A percentile compares a stretch with the other conserved stretches of the same genome.
Evolutionary conservation across 37 sponge, comb jelly and placozoan species (phyloP).

Genomic region (Spongilla lacustris): DNA sequence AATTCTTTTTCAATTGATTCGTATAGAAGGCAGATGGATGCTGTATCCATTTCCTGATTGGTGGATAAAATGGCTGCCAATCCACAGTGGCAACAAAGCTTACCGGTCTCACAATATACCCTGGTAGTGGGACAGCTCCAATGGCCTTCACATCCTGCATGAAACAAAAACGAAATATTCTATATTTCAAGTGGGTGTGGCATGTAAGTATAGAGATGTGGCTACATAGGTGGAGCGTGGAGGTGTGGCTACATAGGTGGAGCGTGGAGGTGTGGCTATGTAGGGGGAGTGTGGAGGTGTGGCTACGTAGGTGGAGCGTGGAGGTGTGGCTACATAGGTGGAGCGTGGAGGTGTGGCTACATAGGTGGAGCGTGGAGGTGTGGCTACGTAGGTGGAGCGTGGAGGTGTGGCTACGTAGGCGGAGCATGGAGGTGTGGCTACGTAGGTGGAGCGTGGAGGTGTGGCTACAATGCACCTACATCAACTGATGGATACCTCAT

Average conservation of each 20-base stretch:
- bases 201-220: background rate
- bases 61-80: too few relatives aligned
- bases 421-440: too few relatives aligned
- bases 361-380: too few relatives aligned
- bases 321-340: too few relatives aligned
- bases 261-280: background rate
- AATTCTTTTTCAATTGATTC: conserved; percentile 28
- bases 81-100: background rate
- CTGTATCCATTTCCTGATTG: conserved; percentile 18
- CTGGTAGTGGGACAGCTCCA: conserved; percentile 69
- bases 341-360: too few relatives aligned
- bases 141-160: conserved; percentile 73
- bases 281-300: background rate
- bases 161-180: background rate
- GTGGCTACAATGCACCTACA: too few relatives aligned
- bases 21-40: conserved; percentile 15
- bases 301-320: background rate
- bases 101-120: conserved; percentile 49
- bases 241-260: background rate
- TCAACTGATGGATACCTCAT: too few relatives aligned
- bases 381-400: too few relatives aligned
- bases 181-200: background rate
- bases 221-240: background rate
- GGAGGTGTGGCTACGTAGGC: too few relatives aligned
- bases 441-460: too few relatives aligned